These are phyloP conservation scores for Toxotes chatareus DNA, from an alignment of 2,113 vertebrate genomes.

Conservation along the genomic window DNA sequence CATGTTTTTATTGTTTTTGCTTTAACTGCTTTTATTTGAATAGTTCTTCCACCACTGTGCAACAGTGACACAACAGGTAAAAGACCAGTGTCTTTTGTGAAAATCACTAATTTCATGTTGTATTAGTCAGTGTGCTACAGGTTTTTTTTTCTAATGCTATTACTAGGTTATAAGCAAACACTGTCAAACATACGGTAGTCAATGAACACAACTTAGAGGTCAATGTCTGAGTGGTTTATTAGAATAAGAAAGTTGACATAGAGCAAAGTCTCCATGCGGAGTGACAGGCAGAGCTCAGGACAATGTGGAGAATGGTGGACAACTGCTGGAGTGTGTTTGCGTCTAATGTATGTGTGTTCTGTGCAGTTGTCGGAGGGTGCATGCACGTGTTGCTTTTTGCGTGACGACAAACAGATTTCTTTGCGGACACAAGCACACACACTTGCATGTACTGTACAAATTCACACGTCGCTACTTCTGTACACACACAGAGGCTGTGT, in stretches of 20 bases:
- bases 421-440: slow-evolving; percentile 77
- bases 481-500: slow-evolving; percentile 82
- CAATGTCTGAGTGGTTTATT: slow-evolving; percentile 83
- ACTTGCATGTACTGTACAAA: slow-evolving; percentile 82
- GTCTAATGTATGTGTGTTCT: slow-evolving; percentile 41
- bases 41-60: background rate
- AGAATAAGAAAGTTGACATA: slow-evolving; percentile 86
- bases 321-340: slow-evolving; percentile 67
- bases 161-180: background rate
- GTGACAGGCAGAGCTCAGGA: slow-evolving; percentile 79
- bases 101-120: no score
- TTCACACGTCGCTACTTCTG: slow-evolving; percentile 80
- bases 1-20: background rate
- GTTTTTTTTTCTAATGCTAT: background rate
- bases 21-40: background rate
- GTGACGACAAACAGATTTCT: slow-evolving; percentile 73
- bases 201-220: slow-evolving; percentile 44
- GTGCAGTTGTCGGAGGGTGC: slow-evolving; percentile 66
- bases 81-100: background rate
- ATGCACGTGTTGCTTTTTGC: slow-evolving; percentile 77
- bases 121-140: background rate
- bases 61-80: background rate
- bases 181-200: background rate
- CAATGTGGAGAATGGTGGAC: slow-evolving; percentile 68
- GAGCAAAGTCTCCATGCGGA: slow-evolving; percentile 84